Evolutionary conservation across 2,888 invertebrate species (phyloP).

Genomic region (Salpingus planirostris): DNA sequence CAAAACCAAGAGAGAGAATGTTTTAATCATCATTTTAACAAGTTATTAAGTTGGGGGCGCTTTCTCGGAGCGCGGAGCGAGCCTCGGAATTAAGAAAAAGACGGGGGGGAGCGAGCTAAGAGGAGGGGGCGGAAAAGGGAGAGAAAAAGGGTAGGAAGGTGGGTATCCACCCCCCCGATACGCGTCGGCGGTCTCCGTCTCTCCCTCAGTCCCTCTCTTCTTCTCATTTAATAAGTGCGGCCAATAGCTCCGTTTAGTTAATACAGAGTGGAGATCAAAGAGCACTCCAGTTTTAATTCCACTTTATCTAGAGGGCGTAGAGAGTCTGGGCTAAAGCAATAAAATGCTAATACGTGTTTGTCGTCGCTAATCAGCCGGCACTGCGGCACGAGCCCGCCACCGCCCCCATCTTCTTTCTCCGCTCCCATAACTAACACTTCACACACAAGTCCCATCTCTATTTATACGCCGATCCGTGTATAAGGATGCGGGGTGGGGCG

Average conservation of each 20-base stretch:
- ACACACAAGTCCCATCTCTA: no score
- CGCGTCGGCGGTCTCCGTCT: no score
- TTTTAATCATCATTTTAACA: slow-evolving; percentile 35
- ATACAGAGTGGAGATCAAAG: slow-evolving; percentile 47
- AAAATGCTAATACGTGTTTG: slow-evolving; percentile 66
- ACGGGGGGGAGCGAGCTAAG: slow-evolving; percentile 19
- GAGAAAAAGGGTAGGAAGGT: slow-evolving; percentile 13
- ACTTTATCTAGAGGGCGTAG: slow-evolving; percentile 48
- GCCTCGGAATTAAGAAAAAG: no score
- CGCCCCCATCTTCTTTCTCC: no score
- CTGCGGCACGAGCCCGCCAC: slow-evolving; percentile 28
- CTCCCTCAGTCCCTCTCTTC: slow-evolving; percentile 20
- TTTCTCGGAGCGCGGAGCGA: no score
- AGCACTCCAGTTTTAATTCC: slow-evolving; percentile 48
- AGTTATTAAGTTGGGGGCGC: slow-evolving; percentile 31
- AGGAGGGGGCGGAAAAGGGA: slow-evolving; percentile 16
- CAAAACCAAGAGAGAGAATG: slow-evolving; percentile 32
- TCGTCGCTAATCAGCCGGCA: slow-evolving; percentile 52
- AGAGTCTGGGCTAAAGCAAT: slow-evolving; percentile 48
- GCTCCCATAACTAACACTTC: no score
- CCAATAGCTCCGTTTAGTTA: slow-evolving; percentile 41
- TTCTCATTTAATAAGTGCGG: slow-evolving; percentile 42
- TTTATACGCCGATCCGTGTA: no score
- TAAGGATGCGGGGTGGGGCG: no score
- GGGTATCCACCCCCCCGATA: slow-evolving; percentile 1